phyloP scores from a whole-genome alignment of 2,113 vertebrate genomes.

The Amphilophus citrinellus region DNA sequence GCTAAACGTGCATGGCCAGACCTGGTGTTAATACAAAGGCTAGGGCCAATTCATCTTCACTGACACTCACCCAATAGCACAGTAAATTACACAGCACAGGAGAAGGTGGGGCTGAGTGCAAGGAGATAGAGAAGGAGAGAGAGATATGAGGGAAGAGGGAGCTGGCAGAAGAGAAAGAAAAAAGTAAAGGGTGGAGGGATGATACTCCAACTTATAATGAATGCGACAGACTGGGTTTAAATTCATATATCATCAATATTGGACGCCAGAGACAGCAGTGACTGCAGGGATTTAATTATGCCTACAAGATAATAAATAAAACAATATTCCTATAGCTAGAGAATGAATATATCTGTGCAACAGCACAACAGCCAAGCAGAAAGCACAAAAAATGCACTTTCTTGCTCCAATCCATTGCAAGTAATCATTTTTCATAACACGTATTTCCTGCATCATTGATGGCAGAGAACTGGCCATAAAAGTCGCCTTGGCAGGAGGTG shows the following conservation, averaged over 20 bases:
- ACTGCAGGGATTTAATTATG: conserved; percentile 48
- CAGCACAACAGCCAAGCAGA: conserved; percentile 14
- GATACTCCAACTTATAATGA: conserved; percentile 17
- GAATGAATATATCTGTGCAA: conserved; percentile 23
- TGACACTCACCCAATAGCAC: conserved; percentile 69
- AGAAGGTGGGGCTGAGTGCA: conserved; percentile 4
- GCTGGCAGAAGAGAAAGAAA: neutral
- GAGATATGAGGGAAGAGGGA: neutral
- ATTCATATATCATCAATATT: conserved; percentile 52
- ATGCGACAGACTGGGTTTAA: conserved; percentile 21
- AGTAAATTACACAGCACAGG: conserved; percentile 61
- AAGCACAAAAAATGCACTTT: conserved; percentile 37
- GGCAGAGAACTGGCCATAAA: conserved; percentile 48
- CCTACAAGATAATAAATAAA: conserved; percentile 56
- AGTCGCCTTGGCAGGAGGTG: conserved; percentile 50
- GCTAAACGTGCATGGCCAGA: conserved; percentile 50
- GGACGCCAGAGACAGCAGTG: conserved; percentile 26
- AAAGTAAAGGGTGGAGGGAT: neutral
- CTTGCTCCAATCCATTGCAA: conserved; percentile 21
- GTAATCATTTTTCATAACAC: conserved; percentile 58
- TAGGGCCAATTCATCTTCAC: conserved; percentile 63
- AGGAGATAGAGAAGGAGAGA: conserved; percentile 29
- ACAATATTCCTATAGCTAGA: conserved; percentile 3
- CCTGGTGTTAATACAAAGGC: conserved; percentile 57
- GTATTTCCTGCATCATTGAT: conserved; percentile 64